Evolutionary conservation across 2,888 invertebrate genomes (phyloP), one percentile per base, ranked within the genome.

Genomic region (Tortricodes alternella): DNA sequence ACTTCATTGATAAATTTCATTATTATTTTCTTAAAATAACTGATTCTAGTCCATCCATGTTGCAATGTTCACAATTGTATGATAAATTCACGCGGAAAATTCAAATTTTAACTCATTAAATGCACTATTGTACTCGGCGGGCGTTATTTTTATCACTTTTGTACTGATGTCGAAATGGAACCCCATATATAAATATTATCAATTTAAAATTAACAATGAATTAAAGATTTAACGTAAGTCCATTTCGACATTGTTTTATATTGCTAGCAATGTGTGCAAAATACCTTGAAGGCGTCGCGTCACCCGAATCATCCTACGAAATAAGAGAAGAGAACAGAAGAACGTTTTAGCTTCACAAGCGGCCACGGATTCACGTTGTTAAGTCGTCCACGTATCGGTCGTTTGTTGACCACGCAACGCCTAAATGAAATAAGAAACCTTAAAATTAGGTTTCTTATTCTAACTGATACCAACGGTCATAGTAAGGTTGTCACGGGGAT

Each of bases 261-360:
- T 83, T 80, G 79, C 85, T 85, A 88, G 87, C 88, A 86, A 88
- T 89, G 89, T 89, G 89, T 89, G 89, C 89, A 87, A 87, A 83
- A 76, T 74, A 79, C 79, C 83, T 78, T 76, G 66, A 63, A 74
- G 76, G 73, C 76, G 80, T 67, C 76, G 76, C 70, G 80, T 83
- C 84, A 86, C 89, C 87, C 89, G 88, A 89, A 87, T 85, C 85
- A 63, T 56, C 73, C 68, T 73, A 74, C 81, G 82, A 84, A 78
- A 74, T 71, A 68, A 24, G 46, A 41, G 48, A 56, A 58, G 48
- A 53, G n/a, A 9, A 46, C 60, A 59, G 59, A 62, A 37, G 15
- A 62, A 41, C 53, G 53, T 51, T 9, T 39, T n/a, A 24, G 16
- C 13, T 29, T 23, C 24, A 29, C 21, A 6, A 7, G 38, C 39